phyloP scores from a whole-genome alignment of 1,140 invertebrate genomes.

The Mycetomoellerius zeteki region DNA sequence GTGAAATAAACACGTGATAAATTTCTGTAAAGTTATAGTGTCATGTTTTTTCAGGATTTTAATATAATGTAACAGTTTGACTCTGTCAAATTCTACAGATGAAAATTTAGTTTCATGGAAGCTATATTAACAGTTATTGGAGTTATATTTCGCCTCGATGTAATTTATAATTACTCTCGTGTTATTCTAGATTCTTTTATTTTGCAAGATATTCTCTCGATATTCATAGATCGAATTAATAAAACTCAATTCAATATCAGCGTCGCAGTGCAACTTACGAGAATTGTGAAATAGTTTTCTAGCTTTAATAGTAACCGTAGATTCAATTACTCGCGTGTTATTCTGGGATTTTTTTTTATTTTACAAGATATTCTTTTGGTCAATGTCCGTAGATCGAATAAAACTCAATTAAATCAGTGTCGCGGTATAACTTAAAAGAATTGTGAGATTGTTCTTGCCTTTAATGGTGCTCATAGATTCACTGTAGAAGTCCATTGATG shows the following conservation, averaged over 20 bases:
- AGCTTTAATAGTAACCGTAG: background rate
- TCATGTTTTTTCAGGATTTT: slow-evolving; percentile 1
- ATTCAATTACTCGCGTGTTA: background rate
- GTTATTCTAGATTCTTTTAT: background rate
- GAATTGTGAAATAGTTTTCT: slow-evolving; percentile 22
- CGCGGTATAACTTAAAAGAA: background rate
- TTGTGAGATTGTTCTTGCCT: slow-evolving; percentile 16
- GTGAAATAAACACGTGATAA: background rate
- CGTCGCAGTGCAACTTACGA: background rate
- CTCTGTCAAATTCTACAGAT: background rate
- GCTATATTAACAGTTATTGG: background rate
- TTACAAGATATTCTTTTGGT: background rate
- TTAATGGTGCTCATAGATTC: slow-evolving; percentile 4
- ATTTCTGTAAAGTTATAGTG: background rate
- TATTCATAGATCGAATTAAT: background rate
- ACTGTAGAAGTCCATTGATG: slow-evolving; percentile 21
- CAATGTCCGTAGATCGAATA: background rate
- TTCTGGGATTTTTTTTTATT: background rate
- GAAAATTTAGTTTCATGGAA: too few species aligned
- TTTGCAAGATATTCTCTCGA: background rate
- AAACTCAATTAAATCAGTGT: slow-evolving; percentile 28
- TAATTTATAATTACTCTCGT: background rate
- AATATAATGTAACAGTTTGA: background rate
- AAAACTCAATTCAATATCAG: slow-evolving; percentile 25
- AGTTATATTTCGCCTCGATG: background rate